Base-by-base conservation (phyloP, 2,797 vertebrate genomes). In the Scomberomorus guttatus region DNA sequence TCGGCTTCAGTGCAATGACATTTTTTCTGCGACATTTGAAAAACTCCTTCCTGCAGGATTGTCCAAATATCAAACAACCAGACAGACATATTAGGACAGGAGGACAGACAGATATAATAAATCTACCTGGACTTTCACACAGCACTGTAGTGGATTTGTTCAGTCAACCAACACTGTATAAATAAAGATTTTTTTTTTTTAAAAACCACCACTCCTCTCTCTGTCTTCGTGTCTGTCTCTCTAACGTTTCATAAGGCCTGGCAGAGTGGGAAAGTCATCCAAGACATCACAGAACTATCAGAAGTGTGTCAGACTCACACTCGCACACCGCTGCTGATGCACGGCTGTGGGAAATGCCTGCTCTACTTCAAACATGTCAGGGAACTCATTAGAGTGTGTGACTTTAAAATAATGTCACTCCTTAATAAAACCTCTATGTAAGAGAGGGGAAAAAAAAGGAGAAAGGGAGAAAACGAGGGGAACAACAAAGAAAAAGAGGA, bases 191-290 rank as follows among this genome's bases (percentile, higher is more conserved):
- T 37, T 37, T 32, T 32, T 32, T 37, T 11, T 37, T 37, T 37
- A 11, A 37, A 34, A 34, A 32, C 6, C 46, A 75, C 34, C 32
- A 2, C 24, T 51, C 32, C 17, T 68, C 60, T 51, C 54, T 34
- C 22, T 46, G n/a, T 42, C 37, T 37, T 37, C 11, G 37, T 14
- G 13, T 42, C 39, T 42, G 39, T 42, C 29, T 74, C 17, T 72
- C 25, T 42, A 72, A 66, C 6, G 3, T 74, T 63, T 86, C 72
- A 79, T 77, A 77, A 82, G 44, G 18, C 32, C 24, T 37, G 57
- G 75, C 22, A 71, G 59, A 74, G 29, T 11, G 34, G 32, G 32
- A 60, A 66, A 57, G 54, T 52, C 71, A 80, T 72, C 17, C 22
- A 71, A 72, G 79, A 74, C 61, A 65, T 39, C 32, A 70, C 48